A percentile compares a stretch with the other conserved stretches of the same genome.
Evolutionary conservation across 2,888 invertebrate species (phyloP).

Genomic region (Ormyrus labotus): DNA sequence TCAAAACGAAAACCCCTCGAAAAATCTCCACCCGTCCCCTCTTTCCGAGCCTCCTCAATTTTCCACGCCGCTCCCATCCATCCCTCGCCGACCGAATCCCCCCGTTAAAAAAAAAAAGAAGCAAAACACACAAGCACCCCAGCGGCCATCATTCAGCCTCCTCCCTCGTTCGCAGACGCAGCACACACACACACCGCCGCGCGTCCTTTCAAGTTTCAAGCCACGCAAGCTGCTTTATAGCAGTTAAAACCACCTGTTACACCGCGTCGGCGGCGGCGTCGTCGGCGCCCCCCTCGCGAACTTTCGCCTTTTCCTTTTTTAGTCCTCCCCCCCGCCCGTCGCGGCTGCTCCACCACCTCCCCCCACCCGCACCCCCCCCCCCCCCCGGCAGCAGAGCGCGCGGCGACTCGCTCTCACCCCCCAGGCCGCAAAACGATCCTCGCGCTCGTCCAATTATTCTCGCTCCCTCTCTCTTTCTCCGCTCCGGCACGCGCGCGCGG

Average conservation of each 20-base stretch:
- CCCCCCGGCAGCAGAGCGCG: too few relatives aligned
- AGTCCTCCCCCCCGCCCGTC: conserved; percentile 42
- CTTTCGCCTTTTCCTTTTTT: too few relatives aligned
- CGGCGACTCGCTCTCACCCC: too few relatives aligned
- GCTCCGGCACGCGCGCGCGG: too few relatives aligned
- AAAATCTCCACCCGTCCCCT: too few relatives aligned
- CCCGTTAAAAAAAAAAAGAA: neutral
- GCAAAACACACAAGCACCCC: neutral
- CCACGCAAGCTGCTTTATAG: conserved; percentile 66
- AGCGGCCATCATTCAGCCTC: too few relatives aligned
- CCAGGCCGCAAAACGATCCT: too few relatives aligned
- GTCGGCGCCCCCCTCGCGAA: conserved; percentile 58
- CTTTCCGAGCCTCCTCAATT: neutral
- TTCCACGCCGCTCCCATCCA: neutral
- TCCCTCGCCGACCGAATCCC: neutral
- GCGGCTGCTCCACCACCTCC: neutral
- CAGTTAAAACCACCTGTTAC: conserved; percentile 73
- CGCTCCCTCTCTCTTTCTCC: too few relatives aligned
- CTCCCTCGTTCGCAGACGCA: too few relatives aligned
- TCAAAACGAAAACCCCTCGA: too few relatives aligned
- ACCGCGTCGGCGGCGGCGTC: conserved; percentile 38
- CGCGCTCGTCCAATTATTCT: too few relatives aligned
- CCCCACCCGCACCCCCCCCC: too few relatives aligned
- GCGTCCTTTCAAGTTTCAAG: conserved; percentile 60
- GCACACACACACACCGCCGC: neutral